Percentiles rank a stretch among this genome's conserved stretches.
phyloP scores from a whole-genome alignment of 2,797 vertebrate genomes.

The Sebastes variabilis region DNA sequence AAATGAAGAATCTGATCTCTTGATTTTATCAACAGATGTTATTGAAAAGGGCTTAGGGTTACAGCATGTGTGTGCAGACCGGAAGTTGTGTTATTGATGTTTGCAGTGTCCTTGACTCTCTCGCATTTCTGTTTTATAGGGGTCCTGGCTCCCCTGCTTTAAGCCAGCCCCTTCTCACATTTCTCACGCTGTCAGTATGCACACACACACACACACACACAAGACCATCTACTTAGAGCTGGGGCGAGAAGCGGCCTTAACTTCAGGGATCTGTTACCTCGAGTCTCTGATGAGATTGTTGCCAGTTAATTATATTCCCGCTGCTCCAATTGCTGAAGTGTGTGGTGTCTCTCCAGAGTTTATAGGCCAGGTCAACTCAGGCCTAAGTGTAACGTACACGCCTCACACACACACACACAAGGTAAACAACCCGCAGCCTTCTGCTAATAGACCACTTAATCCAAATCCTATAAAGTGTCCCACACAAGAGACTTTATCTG shows the following conservation, averaged over 20 bases:
- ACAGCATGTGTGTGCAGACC: neutral
- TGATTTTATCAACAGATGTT: neutral
- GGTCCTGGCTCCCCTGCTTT: conserved; percentile 20
- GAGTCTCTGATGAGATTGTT: conserved; percentile 47
- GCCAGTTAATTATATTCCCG: conserved; percentile 68
- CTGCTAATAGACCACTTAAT: conserved; percentile 15
- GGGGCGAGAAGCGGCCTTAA: neutral
- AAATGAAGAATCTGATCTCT: neutral
- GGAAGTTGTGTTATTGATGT: conserved; percentile 10
- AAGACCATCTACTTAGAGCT: neutral
- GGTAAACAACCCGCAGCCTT: conserved; percentile 58
- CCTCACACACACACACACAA: conserved; percentile 10
- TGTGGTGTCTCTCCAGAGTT: conserved; percentile 28
- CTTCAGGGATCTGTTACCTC: conserved; percentile 43
- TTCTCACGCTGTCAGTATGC: conserved; percentile 44
- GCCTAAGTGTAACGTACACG: conserved; percentile 46
- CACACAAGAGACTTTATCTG: conserved; percentile 11
- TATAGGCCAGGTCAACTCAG: conserved; percentile 40
- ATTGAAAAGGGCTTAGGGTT: neutral
- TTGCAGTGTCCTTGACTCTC: conserved; percentile 23
- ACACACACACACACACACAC: neutral
- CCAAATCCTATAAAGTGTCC: conserved; percentile 14
- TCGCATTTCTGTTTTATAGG: conserved; percentile 14
- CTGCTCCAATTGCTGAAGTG: conserved; percentile 33
- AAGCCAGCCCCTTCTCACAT: conserved; percentile 40